Evolutionary conservation across 2,888 invertebrate species (phyloP), one percentile per base, ranked within the genome.

Genomic region (Stratiomys singularior): DNA sequence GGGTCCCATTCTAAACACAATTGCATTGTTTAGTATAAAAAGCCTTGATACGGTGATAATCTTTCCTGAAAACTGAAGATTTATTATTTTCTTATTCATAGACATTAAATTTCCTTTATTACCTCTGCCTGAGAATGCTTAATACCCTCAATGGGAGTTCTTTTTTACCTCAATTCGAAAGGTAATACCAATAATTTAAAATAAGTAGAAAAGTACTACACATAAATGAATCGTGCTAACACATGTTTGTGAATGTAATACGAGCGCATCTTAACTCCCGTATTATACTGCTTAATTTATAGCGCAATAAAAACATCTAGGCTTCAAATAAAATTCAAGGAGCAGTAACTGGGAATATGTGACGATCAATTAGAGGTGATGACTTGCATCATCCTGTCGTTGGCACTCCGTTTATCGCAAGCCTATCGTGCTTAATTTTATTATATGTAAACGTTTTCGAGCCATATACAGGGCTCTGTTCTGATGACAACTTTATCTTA

Each of bases 401-500:
- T 74, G 28, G 58, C 74, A 58, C 74, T 37, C 74, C 58, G 37
- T 74, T 74, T 74, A 74, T 74, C 58, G 60, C 44, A 23, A 25
- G 74, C 74, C 74, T 74, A 58, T 74, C 74, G 58, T 47, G 44
- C 58, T 60, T 37, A 74, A 58, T 74, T 74, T 74, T 74, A 74
- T 58, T 58, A 74, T 74, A 74, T 74, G 74, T 74, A 74, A 74
- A 74, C 74, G 74, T 15, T 58, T 74, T 60, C 37, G 58, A 37
- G n/a, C 13, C 3, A 69, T 46, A 46, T 46, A 21, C 25, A 74
- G 74, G 37, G 74, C 60, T 23, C 74, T 25, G 21, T 69, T 74
- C 37, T 74, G 74, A 74, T 74, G 74, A 74, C 74, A 74, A 74
- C 44, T 74, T 74, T 74, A 74, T 74, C 74, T 72, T 37, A 60